Evolutionary conservation across 2,888 invertebrate species (phyloP), one percentile per base, ranked within the genome.

Genomic region (Thumatha senex): DNA sequence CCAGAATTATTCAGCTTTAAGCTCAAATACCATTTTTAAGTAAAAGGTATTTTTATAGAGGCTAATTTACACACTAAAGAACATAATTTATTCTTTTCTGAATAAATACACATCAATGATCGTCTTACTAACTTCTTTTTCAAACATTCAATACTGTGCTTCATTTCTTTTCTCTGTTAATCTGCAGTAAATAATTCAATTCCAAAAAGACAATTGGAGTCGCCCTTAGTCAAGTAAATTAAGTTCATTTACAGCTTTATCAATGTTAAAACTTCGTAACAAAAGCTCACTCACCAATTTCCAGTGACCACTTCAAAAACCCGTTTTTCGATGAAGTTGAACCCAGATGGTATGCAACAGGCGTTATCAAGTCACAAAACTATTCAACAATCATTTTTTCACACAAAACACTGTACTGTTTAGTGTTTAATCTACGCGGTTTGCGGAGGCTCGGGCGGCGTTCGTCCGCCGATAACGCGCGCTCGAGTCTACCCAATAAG

Each of bases 401-500:
- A 77, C 82, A 77, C 78, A 74, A 72, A 62, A 75, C 84, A 82
- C 80, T 75, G 69, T 72, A 69, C 63, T 65, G 63, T 63, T 72
- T 64, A 65, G 56, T 61, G 64, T 69, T 54, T 54, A 56, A 64
- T 66, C 60, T 59, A 61, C 70, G 70, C 74, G 70, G 67, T 61
- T 61, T 59, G 64, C 57, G 71, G 67, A 62, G 72, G 70, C 64
- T 65, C 61, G 73, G 69, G 84, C 84, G 84, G 86, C 89, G 89
- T 89, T 84, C 84, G 79, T 73, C 78, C 86, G 83, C 85, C 83
- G 78, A 86, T 76, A 76, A 78, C 76, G 80, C 89, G 84, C 82
- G 86, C 77, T 80, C 63, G 63, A 75, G 72, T 90, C 89, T 89
- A 87, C 61, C 71, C 67, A 67, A 68, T 61, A 64, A 66, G 56